A percentile compares a stretch with the other conserved stretches of the same genome.
Evolutionary conservation across 1,140 invertebrate genomes (phyloP).

Genomic region (Diachasma alloeum): DNA sequence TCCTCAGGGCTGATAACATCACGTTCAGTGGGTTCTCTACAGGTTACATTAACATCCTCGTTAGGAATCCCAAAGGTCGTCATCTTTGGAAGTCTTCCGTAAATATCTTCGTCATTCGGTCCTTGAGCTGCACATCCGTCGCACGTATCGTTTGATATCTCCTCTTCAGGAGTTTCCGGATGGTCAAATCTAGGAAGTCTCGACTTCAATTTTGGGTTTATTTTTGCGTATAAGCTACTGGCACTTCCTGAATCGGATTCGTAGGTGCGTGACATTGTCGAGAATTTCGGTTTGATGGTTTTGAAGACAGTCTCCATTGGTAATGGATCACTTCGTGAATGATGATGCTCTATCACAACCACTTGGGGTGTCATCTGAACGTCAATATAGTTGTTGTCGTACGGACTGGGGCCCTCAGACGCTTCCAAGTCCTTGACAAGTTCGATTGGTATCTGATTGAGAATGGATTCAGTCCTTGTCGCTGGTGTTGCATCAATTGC

Average conservation of each 20-base stretch:
- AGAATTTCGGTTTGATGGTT: slow-evolving; percentile 43
- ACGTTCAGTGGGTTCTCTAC: slow-evolving; percentile 54
- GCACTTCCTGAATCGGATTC: slow-evolving; percentile 59
- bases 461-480: slow-evolving; percentile 73
- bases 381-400: slow-evolving; percentile 25
- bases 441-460: slow-evolving; percentile 80
- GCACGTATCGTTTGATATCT: slow-evolving; percentile 11
- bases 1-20: slow-evolving; percentile 71
- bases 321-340: slow-evolving; percentile 75
- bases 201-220: slow-evolving; percentile 56
- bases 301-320: slow-evolving; percentile 53
- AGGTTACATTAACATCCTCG: slow-evolving; percentile 78
- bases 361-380: slow-evolving; percentile 46
- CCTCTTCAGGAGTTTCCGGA: slow-evolving; percentile 25
- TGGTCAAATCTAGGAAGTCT: slow-evolving; percentile 38
- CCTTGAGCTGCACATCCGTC: slow-evolving; percentile 3
- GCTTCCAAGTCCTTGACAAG: slow-evolving; percentile 63
- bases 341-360: slow-evolving; percentile 69
- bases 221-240: slow-evolving; percentile 60
- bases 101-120: slow-evolving; percentile 46
- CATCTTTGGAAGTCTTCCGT: slow-evolving; percentile 46
- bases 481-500: slow-evolving; percentile 79
- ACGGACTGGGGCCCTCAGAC: slow-evolving; percentile 14
- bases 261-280: slow-evolving; percentile 42
- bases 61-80: slow-evolving; percentile 59